Conservation (phyloP, 1,140 invertebrate species). For the Drosophila baimaii region DNA sequence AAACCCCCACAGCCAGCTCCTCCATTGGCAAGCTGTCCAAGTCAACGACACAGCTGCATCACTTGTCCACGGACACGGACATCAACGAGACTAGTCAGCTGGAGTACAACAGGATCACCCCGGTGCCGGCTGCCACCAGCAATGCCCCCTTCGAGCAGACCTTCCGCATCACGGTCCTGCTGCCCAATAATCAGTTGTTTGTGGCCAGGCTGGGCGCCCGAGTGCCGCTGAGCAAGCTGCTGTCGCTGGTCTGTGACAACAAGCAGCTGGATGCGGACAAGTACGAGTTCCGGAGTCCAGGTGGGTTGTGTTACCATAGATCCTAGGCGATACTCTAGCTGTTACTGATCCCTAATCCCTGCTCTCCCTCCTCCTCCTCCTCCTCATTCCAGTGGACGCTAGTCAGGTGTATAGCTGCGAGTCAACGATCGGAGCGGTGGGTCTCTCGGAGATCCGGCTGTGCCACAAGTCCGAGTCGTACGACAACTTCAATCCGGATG, state of each 20-base stretch:
- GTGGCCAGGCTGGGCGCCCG: slow-evolving; percentile 85
- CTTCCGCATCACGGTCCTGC: slow-evolving; percentile 87
- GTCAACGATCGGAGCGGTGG: slow-evolving; percentile 81
- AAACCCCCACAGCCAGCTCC: slow-evolving; percentile 52
- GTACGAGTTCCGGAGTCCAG: slow-evolving; percentile 92
- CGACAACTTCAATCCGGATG: slow-evolving; percentile 77
- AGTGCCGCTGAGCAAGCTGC: slow-evolving; percentile 88
- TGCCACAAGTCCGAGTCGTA: slow-evolving; percentile 82
- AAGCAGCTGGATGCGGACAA: slow-evolving; percentile 90
- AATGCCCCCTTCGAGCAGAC: slow-evolving; percentile 84
- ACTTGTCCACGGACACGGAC: slow-evolving; percentile 67
- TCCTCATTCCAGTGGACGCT: slow-evolving; percentile 74
- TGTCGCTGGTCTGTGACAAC: slow-evolving; percentile 91
- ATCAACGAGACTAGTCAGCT: slow-evolving; percentile 83
- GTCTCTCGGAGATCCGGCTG: slow-evolving; percentile 80
- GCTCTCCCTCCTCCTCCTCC: background rate
- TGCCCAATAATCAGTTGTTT: slow-evolving; percentile 93
- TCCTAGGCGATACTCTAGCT: background rate
- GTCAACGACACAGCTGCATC: slow-evolving; percentile 81
- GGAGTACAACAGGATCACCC: slow-evolving; percentile 83
- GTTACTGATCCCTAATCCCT: background rate
- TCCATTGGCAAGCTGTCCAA: slow-evolving; percentile 79
- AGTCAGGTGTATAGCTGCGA: slow-evolving; percentile 84
- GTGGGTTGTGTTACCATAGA: slow-evolving; percentile 83
- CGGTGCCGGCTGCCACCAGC: slow-evolving; percentile 78